Conservation (phyloP, 1,140 invertebrate species). For the Drosophila eugracilis region DNA sequence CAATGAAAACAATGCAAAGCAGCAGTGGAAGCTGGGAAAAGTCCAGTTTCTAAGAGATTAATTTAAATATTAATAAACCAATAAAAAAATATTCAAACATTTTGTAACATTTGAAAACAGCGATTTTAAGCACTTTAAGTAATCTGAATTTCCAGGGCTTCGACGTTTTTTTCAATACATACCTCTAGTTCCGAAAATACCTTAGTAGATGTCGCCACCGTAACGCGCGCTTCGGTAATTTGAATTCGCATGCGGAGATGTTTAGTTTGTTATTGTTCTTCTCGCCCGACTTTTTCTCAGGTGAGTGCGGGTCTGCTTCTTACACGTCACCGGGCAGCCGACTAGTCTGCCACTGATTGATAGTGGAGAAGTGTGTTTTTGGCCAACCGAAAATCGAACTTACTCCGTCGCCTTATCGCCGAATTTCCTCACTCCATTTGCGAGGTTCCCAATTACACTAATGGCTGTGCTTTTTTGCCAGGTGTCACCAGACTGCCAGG, state of each 20-base stretch:
- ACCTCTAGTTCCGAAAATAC: not conserved
- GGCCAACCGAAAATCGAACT: constrained; percentile 19
- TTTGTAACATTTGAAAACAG: too few relatives aligned
- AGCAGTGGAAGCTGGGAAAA: constrained; percentile 8
- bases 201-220: constrained; percentile 35
- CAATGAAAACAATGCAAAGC: not conserved
- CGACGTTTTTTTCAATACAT: not conserved
- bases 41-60: not conserved
- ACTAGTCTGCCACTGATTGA: constrained; percentile 46
- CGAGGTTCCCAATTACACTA: constrained; percentile 61
- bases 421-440: not conserved
- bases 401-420: constrained; percentile 34
- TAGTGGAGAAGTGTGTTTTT: constrained; percentile 66
- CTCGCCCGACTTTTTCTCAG: constrained; percentile 1
- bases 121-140: not conserved
- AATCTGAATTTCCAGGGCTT: not conserved
- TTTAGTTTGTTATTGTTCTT: constrained; percentile 1
- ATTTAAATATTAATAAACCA: not conserved
- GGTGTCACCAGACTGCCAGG: constrained; percentile 46
- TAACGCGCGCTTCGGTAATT: constrained; percentile 28
- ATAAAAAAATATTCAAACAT: too few relatives aligned
- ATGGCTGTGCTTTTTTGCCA: constrained; percentile 59
- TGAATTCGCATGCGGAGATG: constrained; percentile 13
- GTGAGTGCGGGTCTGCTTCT: not conserved
- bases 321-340: constrained; percentile 11